Evolutionary conservation across 2,113 vertebrate genomes (phyloP), one percentile per base, ranked within the genome.

Genomic region (Solea solea): DNA sequence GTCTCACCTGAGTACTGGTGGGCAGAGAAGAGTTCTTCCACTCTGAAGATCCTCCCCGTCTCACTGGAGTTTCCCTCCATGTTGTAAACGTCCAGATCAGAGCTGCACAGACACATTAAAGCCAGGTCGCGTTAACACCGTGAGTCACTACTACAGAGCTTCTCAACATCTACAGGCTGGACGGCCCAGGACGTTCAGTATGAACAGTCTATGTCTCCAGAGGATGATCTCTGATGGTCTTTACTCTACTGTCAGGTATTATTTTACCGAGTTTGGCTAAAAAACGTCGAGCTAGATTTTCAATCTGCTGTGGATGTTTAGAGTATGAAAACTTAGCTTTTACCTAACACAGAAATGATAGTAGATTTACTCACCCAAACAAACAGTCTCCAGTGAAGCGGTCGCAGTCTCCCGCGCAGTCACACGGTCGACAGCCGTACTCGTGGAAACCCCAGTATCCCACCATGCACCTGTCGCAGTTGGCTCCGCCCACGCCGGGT

Each of bases 361-460:
- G 10, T n/a, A 14, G 5, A 51, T 61, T 21, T 0, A 62, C 89
- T 95, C 81, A 98, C 98, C 95, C 93, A 69, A 74, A 92, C 89
- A 74, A 87, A 69, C 98, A 99, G 91, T 96, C 95, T 0, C 98
- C 98, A 0, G 95, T 98, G 67, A 78, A 94, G 0, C 97, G 94
- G 80, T 99, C 95, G 0, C 98, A 99, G 90, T 92, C 95, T 48
- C 95, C 95, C 0, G 96, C 94, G 1, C 98, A 99, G 89, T 95
- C 93, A 10, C 97, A 99, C 1, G 97, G 96, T 3, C 89, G 94
- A 89, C 98, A 99, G 89, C 97, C 97, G 0, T 97, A 95, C 14
- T 94, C 87, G 7, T 95, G 88, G 1, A 99, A 97, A 66, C 97
- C 97, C 97, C 97, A 99, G 90, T 98, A 99, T 63, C 98, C 96